These are phyloP conservation scores for Rhopalosiphum maidis DNA, from an alignment of 1,140 invertebrate species.

Conservation along the genomic window DNA sequence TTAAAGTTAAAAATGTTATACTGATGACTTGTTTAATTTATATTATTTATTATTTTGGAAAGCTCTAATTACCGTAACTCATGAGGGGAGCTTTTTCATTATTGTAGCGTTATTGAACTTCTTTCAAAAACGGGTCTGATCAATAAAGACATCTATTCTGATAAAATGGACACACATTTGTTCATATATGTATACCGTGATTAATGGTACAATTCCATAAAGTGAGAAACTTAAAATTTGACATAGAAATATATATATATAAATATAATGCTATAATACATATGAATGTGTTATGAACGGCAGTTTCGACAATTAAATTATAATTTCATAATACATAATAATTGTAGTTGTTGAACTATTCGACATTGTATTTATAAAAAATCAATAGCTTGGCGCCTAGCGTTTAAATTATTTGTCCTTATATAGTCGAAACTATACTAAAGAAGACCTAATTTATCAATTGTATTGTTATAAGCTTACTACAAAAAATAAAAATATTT, in stretches of 20 bases:
- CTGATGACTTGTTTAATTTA: too few species aligned
- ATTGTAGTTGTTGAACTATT: neutral
- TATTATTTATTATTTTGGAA: neutral
- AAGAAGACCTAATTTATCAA: neutral
- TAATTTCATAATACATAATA: neutral
- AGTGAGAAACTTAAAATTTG: neutral
- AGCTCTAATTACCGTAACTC: neutral
- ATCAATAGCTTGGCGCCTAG: neutral
- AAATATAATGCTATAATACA: neutral
- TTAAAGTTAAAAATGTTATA: too few species aligned
- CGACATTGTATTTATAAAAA: neutral
- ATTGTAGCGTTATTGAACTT: neutral
- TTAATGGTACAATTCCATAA: neutral
- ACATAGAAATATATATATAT: neutral
- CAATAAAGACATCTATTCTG: neutral
- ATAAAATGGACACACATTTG: neutral
- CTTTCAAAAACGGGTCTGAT: neutral
- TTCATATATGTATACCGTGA: neutral
- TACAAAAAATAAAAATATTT: neutral
- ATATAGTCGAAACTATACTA: neutral
- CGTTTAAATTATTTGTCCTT: neutral
- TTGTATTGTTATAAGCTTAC: neutral
- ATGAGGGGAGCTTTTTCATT: neutral
- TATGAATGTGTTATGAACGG: neutral
- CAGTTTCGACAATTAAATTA: neutral